Evolutionary conservation across 2,888 invertebrate genomes (phyloP), one percentile per base, ranked within the genome.

Genomic region (Synergus umbraculus): DNA sequence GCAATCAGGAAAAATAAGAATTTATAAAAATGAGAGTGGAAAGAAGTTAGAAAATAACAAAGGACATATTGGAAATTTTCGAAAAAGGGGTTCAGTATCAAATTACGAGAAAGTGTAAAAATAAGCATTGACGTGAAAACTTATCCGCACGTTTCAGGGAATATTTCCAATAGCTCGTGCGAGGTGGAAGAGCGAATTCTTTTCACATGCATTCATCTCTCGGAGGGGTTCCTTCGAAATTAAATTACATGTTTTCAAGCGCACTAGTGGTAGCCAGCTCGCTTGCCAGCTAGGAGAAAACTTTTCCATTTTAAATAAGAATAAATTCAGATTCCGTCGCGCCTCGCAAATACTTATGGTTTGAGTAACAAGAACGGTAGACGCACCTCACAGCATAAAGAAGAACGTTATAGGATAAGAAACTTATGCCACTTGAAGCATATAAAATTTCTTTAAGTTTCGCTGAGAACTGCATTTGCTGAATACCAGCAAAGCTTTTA

Each of bases 261-360:
- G 81, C 81, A 67, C 69, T 79, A 29, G 69, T 65, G 49, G 43
- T 76, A 60, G 58, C 76, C 60, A 44, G 18, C 49, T 22, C 29
- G 60, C 41, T 41, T 73, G 76, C 64, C 79, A 58, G 79, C 65
- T 79, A 78, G 81, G 77, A 79, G 84, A 86, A 85, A 90, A 90
- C 87, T 89, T 90, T 88, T 89, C 83, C 86, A 89, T 88, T 88
- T 89, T 88, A 89, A 89, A 88, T 89, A 88, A 89, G 86, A 89
- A 89, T 90, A 88, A 87, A 90, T 89, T 90, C 86, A 87, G 86
- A 88, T 89, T 87, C 86, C 77, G 69, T 83, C 80, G 81, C 79
- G 65, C 82, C 65, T 78, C 78, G 82, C 15, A 73, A 65, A 81
- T 82, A 81, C 83, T 86, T 79, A 82, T 78, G 82, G 82, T 79